Evolutionary conservation across 1,140 invertebrate species (phyloP).

Genomic region (Heliconius hermathena): DNA sequence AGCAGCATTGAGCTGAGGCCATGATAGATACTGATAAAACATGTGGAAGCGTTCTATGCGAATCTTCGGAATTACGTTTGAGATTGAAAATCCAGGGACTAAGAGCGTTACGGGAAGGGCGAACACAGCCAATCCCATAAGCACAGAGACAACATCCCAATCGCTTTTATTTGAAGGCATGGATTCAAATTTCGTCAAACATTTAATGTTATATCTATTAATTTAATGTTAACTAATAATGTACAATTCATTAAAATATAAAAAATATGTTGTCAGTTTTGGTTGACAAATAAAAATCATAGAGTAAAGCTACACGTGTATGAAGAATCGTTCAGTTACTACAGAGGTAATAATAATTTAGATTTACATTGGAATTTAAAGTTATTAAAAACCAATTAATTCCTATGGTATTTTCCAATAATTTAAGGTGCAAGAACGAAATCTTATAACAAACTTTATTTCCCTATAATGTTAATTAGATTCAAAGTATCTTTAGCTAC

Average conservation of each 20-base stretch:
- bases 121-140: conserved; percentile 58
- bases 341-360: not conserved
- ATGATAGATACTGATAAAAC: conserved; percentile 54
- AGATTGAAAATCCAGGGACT: conserved; percentile 63
- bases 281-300: not conserved
- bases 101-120: conserved; percentile 63
- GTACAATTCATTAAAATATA: not conserved
- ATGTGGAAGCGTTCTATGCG: conserved; percentile 60
- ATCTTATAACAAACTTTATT: no score
- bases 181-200: not conserved
- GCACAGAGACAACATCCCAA: conserved; percentile 50
- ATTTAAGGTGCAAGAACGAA: no score
- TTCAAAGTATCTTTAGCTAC: no score
- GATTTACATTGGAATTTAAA: no score
- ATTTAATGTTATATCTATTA: not conserved
- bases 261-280: not conserved
- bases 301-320: not conserved
- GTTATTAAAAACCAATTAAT: no score
- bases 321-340: not conserved
- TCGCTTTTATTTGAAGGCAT: conserved; percentile 56
- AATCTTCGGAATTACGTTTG: conserved; percentile 63
- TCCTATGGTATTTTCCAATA: no score
- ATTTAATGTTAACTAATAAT: not conserved
- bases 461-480: no score
- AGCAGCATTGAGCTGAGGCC: conserved; percentile 57